phyloP scores from a whole-genome alignment of 2,113 vertebrate genomes.

The Ptilorrhoa leucosticta region DNA sequence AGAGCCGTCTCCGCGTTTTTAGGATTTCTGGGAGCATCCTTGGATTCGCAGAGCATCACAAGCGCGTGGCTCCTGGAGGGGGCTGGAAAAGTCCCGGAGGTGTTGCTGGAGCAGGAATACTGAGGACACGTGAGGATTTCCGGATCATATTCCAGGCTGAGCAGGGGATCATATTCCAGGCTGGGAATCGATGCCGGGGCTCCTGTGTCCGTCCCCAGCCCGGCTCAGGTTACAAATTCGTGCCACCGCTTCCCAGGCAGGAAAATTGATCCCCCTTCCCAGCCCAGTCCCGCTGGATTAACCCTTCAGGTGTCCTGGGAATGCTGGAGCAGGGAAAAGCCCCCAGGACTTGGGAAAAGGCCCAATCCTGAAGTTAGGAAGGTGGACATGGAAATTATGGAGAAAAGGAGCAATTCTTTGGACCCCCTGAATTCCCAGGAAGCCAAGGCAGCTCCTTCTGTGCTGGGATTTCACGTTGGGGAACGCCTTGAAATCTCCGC shows the following conservation, averaged over 20 bases:
- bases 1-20: neutral
- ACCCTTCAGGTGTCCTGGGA: neutral
- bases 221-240: neutral
- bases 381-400: neutral
- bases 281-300: neutral
- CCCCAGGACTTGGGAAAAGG: fast-evolving
- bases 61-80: neutral
- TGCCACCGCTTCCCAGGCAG: neutral
- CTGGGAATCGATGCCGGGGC: neutral
- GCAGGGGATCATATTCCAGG: neutral
- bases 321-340: neutral
- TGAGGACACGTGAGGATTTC: neutral
- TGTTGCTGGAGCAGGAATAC: neutral
- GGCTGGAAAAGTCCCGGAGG: fast-evolving
- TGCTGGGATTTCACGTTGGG: fast-evolving
- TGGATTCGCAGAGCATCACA: neutral
- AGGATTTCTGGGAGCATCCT: neutral
- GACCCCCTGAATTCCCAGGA: neutral
- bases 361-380: neutral
- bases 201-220: neutral
- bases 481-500: neutral
- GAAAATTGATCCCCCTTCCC: neutral
- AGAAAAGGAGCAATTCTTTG: neutral
- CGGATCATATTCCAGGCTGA: neutral
- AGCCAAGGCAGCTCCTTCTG: neutral